Evolutionary conservation across 2,797 vertebrate genomes (phyloP), one percentile per base, ranked within the genome.

Genomic region (Echiichthys vipera): DNA sequence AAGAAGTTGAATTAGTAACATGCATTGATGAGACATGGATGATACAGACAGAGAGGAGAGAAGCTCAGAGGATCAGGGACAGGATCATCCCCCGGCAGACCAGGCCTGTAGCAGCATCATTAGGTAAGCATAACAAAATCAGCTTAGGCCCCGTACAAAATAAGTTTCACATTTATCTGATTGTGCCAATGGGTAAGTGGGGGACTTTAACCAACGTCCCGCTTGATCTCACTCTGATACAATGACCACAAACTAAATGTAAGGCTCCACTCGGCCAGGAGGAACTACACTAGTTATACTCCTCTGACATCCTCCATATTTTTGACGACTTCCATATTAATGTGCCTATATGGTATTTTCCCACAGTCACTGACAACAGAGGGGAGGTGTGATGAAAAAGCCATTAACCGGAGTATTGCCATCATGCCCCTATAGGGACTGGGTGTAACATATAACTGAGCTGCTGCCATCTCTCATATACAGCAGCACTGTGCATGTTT

Each of bases 381-480:
- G 29, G 29, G 22, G 18, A 46, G 46, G 47, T 27, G 36, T 61
- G 69, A 69, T 46, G 49, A 76, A 66, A 63, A 62, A 49, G 18
- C 0, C 18, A 25, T 4, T 3, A 69, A 34, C 40, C 51, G 42
- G 42, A 71, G 13, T 50, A 13, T 72, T 66, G 62, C 32, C 13
- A 53, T 65, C 58, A 12, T 25, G 55, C 39, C 34, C 5, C n/a
- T n/a, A n/a, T n/a, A n/a, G n/a, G n/a, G n/a, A n/a, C n/a, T n/a
- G n/a, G n/a, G n/a, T n/a, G n/a, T n/a, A n/a, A n/a, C n/a, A n/a
- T n/a, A n/a, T n/a, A n/a, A n/a, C 58, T 49, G 57, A 74, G 66
- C 84, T 30, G 76, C 71, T 47, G 53, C 70, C 71, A 46, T 68
- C 62, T 29, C 55, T 86, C 71, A 70, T 39, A 14, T 12, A 39